These are phyloP conservation scores for Craseonycteris thonglongyai DNA, from an alignment of 2,113 vertebrate genomes.

Conservation along the genomic window DNA sequence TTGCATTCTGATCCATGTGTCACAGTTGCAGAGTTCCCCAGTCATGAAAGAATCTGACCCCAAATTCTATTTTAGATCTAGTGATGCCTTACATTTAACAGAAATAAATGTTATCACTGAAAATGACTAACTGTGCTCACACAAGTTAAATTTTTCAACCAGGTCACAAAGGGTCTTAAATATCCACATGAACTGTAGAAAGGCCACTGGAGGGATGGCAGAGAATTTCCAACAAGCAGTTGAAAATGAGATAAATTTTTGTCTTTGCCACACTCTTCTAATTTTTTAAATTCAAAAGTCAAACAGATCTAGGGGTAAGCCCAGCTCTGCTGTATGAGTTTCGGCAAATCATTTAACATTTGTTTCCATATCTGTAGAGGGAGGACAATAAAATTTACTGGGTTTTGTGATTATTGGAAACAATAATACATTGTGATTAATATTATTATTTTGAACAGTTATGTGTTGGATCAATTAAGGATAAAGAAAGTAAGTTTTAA, in stretches of 20 bases:
- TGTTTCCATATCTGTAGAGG: not conserved
- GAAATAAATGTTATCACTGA: slow-evolving; percentile 47
- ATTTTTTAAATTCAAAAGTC: not conserved
- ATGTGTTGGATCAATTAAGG: not conserved
- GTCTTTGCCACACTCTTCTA: not conserved
- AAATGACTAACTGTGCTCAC: not conserved
- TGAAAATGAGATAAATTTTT: not conserved
- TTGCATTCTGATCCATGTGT: slow-evolving; percentile 61
- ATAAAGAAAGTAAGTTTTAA: not conserved
- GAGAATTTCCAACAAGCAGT: not conserved
- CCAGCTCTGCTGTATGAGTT: not conserved
- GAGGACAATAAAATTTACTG: not conserved
- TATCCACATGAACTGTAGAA: not conserved
- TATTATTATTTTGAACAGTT: not conserved
- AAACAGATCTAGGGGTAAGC: not conserved
- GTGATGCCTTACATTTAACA: slow-evolving; percentile 57
- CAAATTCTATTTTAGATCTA: slow-evolving; percentile 68
- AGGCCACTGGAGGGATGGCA: not conserved
- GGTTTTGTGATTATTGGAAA: not conserved
- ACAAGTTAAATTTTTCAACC: slow-evolving; percentile 45
- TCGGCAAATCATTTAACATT: not conserved
- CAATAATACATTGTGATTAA: not conserved
- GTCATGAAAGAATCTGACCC: slow-evolving; percentile 71
- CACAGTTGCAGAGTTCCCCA: slow-evolving; percentile 60
- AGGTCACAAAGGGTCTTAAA: slow-evolving; percentile 32